phyloP scores from a whole-genome alignment of 2,113 vertebrate genomes.

The Formicarius rufipectus region DNA sequence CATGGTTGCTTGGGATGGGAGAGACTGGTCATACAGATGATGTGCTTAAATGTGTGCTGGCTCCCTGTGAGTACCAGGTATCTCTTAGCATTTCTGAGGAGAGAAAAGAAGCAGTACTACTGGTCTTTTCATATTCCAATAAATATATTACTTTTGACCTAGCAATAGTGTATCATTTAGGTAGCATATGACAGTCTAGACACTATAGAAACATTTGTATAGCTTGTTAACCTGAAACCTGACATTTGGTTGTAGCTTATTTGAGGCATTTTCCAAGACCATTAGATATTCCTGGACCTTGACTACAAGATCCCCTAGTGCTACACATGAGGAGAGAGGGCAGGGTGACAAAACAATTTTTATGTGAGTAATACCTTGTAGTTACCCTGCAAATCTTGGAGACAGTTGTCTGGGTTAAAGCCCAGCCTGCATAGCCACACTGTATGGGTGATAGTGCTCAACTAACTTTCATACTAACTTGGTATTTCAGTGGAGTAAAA shows the following conservation, averaged over 20 bases:
- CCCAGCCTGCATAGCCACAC: neutral
- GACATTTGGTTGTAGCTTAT: slow-evolving; percentile 1
- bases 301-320: neutral
- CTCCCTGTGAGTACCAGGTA: neutral
- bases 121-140: neutral
- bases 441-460: neutral
- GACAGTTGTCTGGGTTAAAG: neutral
- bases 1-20: neutral
- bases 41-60: neutral
- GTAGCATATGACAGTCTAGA: neutral
- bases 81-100: neutral
- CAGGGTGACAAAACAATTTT: neutral
- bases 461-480: neutral
- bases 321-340: neutral
- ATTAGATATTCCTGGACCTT: neutral
- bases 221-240: neutral
- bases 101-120: neutral
- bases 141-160: neutral
- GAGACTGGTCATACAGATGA: neutral
- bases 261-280: neutral
- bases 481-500: neutral
- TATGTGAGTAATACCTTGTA: neutral
- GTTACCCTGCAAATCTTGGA: fast-evolving
- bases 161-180: neutral
- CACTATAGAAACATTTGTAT: neutral